Percentiles rank a stretch among this genome's conserved stretches.
Conservation (phyloP, 1,140 invertebrate species). For the Drosophila hydei region DNA sequence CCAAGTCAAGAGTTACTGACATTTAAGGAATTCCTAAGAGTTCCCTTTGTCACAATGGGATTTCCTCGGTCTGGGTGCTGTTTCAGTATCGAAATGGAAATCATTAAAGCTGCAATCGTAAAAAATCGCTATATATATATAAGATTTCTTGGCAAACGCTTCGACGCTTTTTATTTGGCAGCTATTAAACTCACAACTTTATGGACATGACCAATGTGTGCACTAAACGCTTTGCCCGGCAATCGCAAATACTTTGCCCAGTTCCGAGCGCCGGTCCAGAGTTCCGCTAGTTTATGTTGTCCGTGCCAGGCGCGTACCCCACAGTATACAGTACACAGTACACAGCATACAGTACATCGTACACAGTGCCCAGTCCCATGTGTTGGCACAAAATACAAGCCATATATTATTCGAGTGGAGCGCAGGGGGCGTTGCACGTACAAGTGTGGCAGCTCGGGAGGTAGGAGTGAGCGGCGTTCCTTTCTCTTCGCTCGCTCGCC, state of each 20-base stretch:
- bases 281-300: conserved; percentile 48
- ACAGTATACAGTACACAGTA: neutral
- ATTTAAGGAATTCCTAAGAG: neutral
- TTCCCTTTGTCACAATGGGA: neutral
- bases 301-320: conserved; percentile 13
- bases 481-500: conserved; percentile 1
- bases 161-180: conserved; percentile 38
- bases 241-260: conserved; percentile 37
- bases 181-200: conserved; percentile 42
- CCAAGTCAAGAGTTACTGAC: neutral
- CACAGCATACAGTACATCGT: too few species aligned
- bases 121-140: neutral
- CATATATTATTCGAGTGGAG: conserved; percentile 41
- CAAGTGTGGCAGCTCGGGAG: neutral
- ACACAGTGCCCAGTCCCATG: conserved; percentile 7
- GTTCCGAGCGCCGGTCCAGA: conserved; percentile 30
- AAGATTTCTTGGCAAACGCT: conserved; percentile 25
- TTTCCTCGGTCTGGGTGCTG: neutral
- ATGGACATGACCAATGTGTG: conserved; percentile 45
- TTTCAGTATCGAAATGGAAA: conserved; percentile 7
- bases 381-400: conserved; percentile 47
- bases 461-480: neutral
- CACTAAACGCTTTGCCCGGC: conserved; percentile 51
- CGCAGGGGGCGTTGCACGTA: conserved; percentile 33
- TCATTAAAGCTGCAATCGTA: conserved; percentile 18